phyloP scores from a whole-genome alignment of 2,888 invertebrate species.

The Nowickia ferox region DNA sequence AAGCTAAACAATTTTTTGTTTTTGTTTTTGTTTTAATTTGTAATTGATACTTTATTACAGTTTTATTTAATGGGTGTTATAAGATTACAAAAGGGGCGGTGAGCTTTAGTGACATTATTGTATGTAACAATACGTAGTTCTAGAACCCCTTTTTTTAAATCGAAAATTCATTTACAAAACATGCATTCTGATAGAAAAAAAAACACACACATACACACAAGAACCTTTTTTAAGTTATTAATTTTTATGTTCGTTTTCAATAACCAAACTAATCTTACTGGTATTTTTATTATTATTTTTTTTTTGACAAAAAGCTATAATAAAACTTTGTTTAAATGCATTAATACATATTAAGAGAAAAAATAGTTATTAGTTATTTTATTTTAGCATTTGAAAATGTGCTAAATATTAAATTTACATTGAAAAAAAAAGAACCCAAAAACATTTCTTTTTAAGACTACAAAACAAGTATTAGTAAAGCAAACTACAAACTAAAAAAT shows the following conservation, averaged over 20 bases:
- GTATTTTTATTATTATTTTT: slow-evolving; percentile 33
- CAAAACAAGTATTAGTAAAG: slow-evolving; percentile 69
- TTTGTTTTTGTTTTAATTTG: slow-evolving; percentile 20
- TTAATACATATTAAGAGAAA: slow-evolving; percentile 52
- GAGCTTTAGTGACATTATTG: slow-evolving; percentile 67
- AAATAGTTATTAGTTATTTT: slow-evolving; percentile 50
- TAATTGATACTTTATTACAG: slow-evolving; percentile 31
- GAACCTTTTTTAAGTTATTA: slow-evolving; percentile 55
- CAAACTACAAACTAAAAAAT: slow-evolving; percentile 69
- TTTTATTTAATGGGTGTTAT: slow-evolving; percentile 43
- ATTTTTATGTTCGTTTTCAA: slow-evolving; percentile 56
- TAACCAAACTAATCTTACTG: slow-evolving; percentile 66
- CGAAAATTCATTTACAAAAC: slow-evolving; percentile 67
- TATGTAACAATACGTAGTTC: slow-evolving; percentile 66
- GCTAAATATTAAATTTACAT: slow-evolving; percentile 68
- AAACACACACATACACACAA: slow-evolving; percentile 70
- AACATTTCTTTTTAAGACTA: slow-evolving; percentile 68
- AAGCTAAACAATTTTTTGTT: slow-evolving; percentile 53
- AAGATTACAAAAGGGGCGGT: slow-evolving; percentile 47
- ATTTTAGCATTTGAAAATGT: slow-evolving; percentile 64
- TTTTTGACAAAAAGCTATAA: slow-evolving; percentile 67
- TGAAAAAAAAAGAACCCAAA: slow-evolving; percentile 64
- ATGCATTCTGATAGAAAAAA: slow-evolving; percentile 69
- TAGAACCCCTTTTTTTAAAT: slow-evolving; percentile 61
- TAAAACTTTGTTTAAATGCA: slow-evolving; percentile 60